Conservation (phyloP, 2,888 invertebrate genomes). For the Thera obeliscata region DNA sequence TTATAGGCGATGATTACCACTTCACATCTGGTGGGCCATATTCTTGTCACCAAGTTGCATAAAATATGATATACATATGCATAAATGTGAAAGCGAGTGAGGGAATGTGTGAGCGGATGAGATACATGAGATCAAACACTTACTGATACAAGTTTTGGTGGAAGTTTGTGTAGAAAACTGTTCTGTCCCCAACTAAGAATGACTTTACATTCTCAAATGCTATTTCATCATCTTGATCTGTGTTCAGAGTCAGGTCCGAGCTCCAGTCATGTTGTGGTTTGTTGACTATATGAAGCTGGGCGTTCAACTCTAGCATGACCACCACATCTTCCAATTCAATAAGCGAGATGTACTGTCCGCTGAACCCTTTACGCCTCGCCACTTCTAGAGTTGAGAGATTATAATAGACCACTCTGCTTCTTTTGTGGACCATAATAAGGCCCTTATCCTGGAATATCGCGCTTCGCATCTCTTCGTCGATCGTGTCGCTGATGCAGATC, state of each 20-base stretch:
- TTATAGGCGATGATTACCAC: too few species aligned
- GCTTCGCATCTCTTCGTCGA: constrained; percentile 57
- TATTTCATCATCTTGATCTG: neutral
- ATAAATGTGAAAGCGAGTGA: too few species aligned
- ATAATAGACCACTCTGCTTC: constrained; percentile 58
- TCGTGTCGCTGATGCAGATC: constrained; percentile 49
- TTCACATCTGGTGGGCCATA: too few species aligned
- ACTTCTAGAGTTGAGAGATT: constrained; percentile 54
- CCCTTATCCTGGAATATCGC: constrained; percentile 59
- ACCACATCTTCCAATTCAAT: constrained; percentile 35
- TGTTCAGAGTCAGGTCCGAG: constrained; percentile 10
- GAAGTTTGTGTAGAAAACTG: constrained; percentile 12
- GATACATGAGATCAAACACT: constrained; percentile 31
- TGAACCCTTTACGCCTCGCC: constrained; percentile 44
- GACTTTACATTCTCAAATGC: constrained; percentile 7
- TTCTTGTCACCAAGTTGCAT: too few species aligned
- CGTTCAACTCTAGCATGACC: constrained; percentile 14
- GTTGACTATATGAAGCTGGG: constrained; percentile 21
- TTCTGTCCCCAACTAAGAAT: constrained; percentile 21
- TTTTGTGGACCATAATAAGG: constrained; percentile 56
- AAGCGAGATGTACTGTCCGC: constrained; percentile 57
- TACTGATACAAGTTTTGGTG: constrained; percentile 66
- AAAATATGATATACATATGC: too few species aligned
- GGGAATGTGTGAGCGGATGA: too few species aligned
- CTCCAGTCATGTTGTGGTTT: constrained; percentile 12